phyloP scores from a whole-genome alignment of 2,113 vertebrate species.

The Poeciliopsis retropinna region DNA sequence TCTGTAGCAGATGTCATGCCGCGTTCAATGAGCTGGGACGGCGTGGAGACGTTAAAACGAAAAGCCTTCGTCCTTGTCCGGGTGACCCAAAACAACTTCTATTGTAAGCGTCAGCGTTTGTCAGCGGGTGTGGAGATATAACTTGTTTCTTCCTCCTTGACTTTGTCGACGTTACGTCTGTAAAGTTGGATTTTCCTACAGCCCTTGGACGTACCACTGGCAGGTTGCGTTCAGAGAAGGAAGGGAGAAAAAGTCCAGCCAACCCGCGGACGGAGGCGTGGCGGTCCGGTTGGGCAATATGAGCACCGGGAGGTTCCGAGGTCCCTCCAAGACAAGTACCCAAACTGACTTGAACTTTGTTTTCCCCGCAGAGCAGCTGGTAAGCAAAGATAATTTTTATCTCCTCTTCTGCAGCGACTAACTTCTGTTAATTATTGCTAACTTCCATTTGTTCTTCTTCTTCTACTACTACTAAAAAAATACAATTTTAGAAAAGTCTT shows the following conservation, averaged over 20 bases:
- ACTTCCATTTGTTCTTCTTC: neutral
- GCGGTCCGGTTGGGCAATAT: conserved; percentile 12
- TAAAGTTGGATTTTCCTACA: neutral
- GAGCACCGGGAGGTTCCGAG: conserved; percentile 6
- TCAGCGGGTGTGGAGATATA: neutral
- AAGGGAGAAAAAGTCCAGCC: conserved; percentile 24
- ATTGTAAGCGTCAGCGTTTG: neutral
- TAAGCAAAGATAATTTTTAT: conserved; percentile 13
- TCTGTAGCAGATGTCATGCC: neutral
- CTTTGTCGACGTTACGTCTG: neutral
- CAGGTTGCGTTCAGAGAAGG: neutral
- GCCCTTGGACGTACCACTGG: conserved; percentile 10
- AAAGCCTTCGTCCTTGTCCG: neutral
- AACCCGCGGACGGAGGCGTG: conserved; percentile 53
- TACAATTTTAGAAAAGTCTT: conserved; percentile 21
- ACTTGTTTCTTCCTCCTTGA: neutral
- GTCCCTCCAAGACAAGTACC: too few species aligned
- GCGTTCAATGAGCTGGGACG: neutral
- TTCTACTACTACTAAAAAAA: neutral
- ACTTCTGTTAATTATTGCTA: neutral
- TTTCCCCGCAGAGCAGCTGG: neutral
- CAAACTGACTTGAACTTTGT: neutral
- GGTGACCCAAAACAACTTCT: neutral
- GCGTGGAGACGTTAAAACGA: neutral
- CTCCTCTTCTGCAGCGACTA: too few species aligned